Conservation (phyloP, 2,797 vertebrate genomes). For the Spea hammondii region DNA sequence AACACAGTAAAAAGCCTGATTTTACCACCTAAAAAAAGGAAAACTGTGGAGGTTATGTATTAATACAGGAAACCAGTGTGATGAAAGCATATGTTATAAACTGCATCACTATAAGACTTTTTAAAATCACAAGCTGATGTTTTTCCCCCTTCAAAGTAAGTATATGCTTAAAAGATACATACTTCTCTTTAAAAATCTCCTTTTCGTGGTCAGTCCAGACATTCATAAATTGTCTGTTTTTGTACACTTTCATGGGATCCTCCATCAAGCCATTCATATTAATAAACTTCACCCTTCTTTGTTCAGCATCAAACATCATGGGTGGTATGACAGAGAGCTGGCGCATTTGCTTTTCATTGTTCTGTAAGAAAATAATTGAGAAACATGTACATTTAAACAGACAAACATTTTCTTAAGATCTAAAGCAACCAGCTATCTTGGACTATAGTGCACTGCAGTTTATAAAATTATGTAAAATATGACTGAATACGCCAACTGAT, state of each 20-base stretch:
- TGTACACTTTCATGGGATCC: slow-evolving; percentile 97
- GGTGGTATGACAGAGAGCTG: slow-evolving; percentile 97
- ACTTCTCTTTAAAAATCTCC: slow-evolving; percentile 99
- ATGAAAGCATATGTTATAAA: too few relatives aligned
- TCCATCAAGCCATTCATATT: slow-evolving; percentile 99
- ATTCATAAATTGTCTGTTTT: slow-evolving; percentile 96
- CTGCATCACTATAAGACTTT: too few relatives aligned
- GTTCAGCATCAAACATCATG: slow-evolving; percentile 97
- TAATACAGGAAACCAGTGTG: too few relatives aligned
- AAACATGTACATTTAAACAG: too few relatives aligned
- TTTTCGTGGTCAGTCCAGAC: slow-evolving; percentile 98
- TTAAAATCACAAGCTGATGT: too few relatives aligned
- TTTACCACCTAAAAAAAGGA: background rate
- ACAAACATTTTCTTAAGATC: too few relatives aligned
- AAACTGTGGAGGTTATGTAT: background rate
- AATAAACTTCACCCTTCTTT: slow-evolving; percentile 94
- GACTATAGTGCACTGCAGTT: background rate
- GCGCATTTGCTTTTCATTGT: slow-evolving; percentile 98
- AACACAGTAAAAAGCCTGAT: too few relatives aligned
- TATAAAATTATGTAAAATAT: background rate
- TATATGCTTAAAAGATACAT: slow-evolving; percentile 62
- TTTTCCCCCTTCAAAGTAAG: too few relatives aligned
- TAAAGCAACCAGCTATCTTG: background rate
- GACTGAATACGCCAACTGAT: too few relatives aligned
- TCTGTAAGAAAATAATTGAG: slow-evolving; percentile 66